A percentile compares a stretch with the other conserved stretches of the same genome.
These are phyloP conservation scores for Schlechtendalia chinensis DNA, from an alignment of 1,140 invertebrate species.

Conservation along the genomic window DNA sequence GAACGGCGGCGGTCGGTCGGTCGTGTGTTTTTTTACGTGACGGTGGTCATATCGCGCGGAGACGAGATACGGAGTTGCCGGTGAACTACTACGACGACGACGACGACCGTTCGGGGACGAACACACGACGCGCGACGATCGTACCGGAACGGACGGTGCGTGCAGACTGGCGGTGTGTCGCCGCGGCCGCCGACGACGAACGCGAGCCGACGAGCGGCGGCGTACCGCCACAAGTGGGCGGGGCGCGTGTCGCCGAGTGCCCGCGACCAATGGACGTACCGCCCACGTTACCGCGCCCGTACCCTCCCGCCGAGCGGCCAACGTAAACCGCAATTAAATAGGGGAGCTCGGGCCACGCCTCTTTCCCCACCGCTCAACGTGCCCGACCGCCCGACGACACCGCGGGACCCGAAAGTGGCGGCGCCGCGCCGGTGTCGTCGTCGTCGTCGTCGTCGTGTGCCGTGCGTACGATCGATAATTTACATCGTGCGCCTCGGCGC, in stretches of 20 bases:
- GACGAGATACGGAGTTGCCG: too few species aligned
- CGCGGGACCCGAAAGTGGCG: slow-evolving; percentile 29
- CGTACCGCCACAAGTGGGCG: slow-evolving; percentile 41
- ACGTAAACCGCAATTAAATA: slow-evolving; percentile 46
- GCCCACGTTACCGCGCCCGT: slow-evolving; percentile 14
- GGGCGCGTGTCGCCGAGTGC: not conserved
- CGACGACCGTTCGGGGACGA: not conserved
- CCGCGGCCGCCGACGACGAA: not conserved
- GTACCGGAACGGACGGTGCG: slow-evolving; percentile 12
- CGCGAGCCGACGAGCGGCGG: not conserved
- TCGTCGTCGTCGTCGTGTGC: not conserved
- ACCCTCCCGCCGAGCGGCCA: slow-evolving; percentile 1
- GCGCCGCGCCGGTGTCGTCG: slow-evolving; percentile 15
- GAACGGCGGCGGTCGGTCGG: too few species aligned
- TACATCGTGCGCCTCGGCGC: not conserved
- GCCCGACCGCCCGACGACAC: not conserved
- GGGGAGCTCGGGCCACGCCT: slow-evolving; percentile 36
- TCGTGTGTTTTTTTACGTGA: too few species aligned
- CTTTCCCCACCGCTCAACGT: not conserved
- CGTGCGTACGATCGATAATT: slow-evolving; percentile 17
- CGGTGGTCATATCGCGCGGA: too few species aligned
- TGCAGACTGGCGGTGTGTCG: slow-evolving; percentile 13
- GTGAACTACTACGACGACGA: too few species aligned
- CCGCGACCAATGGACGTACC: slow-evolving; percentile 42
- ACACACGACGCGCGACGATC: not conserved